Evolutionary conservation across 2,888 invertebrate genomes (phyloP), one percentile per base, ranked within the genome.

Genomic region (Pelosia muscerda): DNA sequence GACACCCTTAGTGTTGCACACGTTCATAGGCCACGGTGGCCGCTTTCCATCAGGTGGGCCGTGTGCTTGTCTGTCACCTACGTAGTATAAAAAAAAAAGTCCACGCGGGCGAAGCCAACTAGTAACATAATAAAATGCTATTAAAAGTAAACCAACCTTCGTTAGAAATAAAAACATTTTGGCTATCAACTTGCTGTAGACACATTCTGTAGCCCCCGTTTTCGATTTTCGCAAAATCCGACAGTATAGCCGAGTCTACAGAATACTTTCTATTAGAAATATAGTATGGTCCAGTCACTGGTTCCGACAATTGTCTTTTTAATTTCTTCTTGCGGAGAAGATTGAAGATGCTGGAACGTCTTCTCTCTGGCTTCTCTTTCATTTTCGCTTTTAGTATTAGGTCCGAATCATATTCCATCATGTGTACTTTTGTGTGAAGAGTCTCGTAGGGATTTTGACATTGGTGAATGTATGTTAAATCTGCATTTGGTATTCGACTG

Each of bases 271-370:
- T 83, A 38, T 84, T 82, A 22, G 84, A 22, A 0, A 74, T 75
- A n/a, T 83, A 72, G 0, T 76, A 69, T 0, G 81, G 71, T 5
- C 83, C 83, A 0, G 82, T 76, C 0, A 77, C 85, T 0, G 94
- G 94, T 38, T 91, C 93, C 0, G 94, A 94, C 1, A 79, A 77
- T 63, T 94, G 94, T 19, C 94, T 78, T 0, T 86, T 81, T 0
- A 94, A 23, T 31, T 93, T 94, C 83, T 91, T 94, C 77, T 91
- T 89, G 0, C 87, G 90, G 0, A 95, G 67, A 0, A 94, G 74
- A 0, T 90, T 91, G 79, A 95, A 94, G 19, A 95, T 92, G 49
- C 92, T 92, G 0, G 94, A 94, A 0, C 94, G 73, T 9, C 94
- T 72, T 1, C 93, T 72, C 23, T 89, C 86, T 0, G 84, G 69